Conservation (phyloP, 2,888 invertebrate species). For the Octonoba sinensis region DNA sequence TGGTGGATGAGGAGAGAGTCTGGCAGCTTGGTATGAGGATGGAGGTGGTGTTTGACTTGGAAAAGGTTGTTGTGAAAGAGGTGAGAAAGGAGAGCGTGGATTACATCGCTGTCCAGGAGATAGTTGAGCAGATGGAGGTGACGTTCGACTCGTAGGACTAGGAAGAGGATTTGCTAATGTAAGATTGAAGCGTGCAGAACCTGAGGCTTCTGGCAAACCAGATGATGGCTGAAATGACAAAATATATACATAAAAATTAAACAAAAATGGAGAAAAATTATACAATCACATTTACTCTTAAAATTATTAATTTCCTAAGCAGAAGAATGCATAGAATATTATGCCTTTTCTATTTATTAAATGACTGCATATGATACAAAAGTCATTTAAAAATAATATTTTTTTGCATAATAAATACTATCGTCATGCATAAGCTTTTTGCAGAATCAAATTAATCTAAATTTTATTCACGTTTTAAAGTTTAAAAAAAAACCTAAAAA, state of each 20-base stretch:
- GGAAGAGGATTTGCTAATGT: slow-evolving; percentile 40
- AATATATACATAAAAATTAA: background rate
- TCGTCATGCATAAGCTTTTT: too few species aligned
- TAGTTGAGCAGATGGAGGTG: slow-evolving; percentile 48
- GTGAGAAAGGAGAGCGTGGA: slow-evolving; percentile 58
- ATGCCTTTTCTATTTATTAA: too few species aligned
- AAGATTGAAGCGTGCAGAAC: slow-evolving; percentile 76
- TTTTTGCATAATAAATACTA: too few species aligned
- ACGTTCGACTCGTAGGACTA: slow-evolving; percentile 54
- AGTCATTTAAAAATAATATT: too few species aligned
- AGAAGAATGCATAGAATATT: background rate
- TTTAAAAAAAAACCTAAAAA: too few species aligned
- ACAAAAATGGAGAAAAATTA: background rate
- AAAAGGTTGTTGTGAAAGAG: slow-evolving; percentile 59
- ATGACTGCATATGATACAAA: too few species aligned
- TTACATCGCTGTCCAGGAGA: slow-evolving; percentile 59
- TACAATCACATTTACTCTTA: background rate
- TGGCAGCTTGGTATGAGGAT: slow-evolving; percentile 60
- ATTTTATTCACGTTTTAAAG: too few species aligned
- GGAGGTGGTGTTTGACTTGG: slow-evolving; percentile 59
- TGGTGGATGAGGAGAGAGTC: slow-evolving; percentile 67
- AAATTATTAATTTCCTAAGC: background rate
- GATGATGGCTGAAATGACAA: slow-evolving; percentile 72
- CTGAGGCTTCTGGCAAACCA: slow-evolving; percentile 75
- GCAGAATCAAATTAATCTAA: too few species aligned